Conservation (phyloP, 2,113 vertebrate species). For the Dicaeum eximium region DNA sequence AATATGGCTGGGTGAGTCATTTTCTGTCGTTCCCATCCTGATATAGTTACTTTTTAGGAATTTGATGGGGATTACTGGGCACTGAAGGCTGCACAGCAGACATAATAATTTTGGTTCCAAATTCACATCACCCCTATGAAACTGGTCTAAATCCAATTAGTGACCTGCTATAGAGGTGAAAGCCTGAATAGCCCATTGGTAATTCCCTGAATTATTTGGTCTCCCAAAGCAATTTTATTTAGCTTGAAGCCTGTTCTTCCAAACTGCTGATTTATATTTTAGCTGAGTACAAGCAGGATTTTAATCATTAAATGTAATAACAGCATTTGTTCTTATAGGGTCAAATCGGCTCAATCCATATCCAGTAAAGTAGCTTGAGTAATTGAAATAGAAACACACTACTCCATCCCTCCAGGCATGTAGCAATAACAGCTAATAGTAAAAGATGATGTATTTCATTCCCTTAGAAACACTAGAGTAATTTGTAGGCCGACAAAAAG, state of each 20-base stretch:
- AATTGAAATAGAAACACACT: constrained; percentile 48
- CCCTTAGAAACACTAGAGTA: neutral
- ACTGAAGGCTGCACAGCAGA: neutral
- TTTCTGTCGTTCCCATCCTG: neutral
- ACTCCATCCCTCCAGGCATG: constrained; percentile 2
- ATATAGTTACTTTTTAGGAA: neutral
- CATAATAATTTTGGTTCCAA: constrained; percentile 16
- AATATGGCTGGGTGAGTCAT: neutral
- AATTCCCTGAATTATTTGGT: constrained; percentile 48
- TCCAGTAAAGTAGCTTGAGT: constrained; percentile 22
- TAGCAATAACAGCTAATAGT: constrained; percentile 42
- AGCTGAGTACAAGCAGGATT: constrained; percentile 45
- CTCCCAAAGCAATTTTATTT: constrained; percentile 68
- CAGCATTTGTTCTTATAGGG: constrained; percentile 47
- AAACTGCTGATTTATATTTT: constrained; percentile 62
- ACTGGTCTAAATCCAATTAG: constrained; percentile 56
- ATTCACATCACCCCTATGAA: constrained; percentile 17
- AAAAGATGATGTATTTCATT: constrained; percentile 30
- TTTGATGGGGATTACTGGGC: neutral
- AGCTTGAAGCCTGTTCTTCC: constrained; percentile 56
- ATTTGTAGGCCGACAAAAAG: neutral
- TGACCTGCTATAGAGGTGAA: constrained; percentile 51
- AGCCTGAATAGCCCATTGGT: constrained; percentile 18
- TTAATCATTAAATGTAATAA: constrained; percentile 64
- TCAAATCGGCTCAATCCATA: constrained; percentile 50